phyloP scores from a whole-genome alignment of 2,797 vertebrate genomes.

The Halcyon leucocephala region DNA sequence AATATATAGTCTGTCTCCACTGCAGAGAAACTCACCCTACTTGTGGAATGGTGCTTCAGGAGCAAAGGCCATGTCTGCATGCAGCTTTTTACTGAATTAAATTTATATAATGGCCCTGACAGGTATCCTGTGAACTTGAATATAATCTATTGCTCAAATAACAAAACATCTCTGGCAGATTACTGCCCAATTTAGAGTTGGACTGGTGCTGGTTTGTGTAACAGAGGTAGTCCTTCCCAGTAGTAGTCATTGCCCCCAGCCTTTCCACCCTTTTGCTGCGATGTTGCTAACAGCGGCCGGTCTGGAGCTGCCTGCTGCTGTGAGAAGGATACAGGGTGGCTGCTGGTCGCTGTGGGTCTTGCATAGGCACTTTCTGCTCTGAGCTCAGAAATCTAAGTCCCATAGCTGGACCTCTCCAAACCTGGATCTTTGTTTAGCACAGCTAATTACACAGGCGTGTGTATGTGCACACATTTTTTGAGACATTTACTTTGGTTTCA shows the following conservation, averaged over 20 bases:
- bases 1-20: neutral
- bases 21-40: neutral
- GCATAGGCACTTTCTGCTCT: neutral
- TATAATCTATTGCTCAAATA: neutral
- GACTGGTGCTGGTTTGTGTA: neutral
- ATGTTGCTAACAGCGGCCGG: fast-evolving
- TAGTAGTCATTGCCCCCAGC: neutral
- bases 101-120: neutral
- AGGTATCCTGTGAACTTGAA: neutral
- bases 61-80: neutral
- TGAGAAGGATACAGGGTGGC: neutral
- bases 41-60: neutral
- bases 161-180: neutral
- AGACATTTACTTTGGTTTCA: neutral
- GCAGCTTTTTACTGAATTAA: neutral
- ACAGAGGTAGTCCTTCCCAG: neutral
- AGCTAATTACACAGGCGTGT: neutral
- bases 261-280: neutral
- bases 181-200: neutral
- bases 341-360: neutral
- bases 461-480: fast-evolving
- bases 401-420: neutral
- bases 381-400: neutral
- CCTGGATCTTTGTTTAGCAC: neutral
- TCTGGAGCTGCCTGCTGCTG: neutral